These are phyloP conservation scores for Thunnus maccoyii DNA, from an alignment of 2,113 vertebrate species.

Conservation along the genomic window DNA sequence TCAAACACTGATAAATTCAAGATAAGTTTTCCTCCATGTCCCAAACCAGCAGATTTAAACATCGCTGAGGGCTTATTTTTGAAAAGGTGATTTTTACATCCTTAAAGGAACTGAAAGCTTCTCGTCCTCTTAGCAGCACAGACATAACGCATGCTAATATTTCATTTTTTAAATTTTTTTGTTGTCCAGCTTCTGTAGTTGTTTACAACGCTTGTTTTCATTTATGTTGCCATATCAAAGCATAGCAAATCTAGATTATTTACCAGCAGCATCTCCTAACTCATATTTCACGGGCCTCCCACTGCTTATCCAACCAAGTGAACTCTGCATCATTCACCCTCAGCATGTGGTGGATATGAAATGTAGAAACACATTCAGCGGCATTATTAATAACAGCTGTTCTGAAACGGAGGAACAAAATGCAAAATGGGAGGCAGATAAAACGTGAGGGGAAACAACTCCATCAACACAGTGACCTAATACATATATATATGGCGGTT, in stretches of 20 bases:
- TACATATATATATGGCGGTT: neutral
- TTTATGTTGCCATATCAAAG: constrained; percentile 48
- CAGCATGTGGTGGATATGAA: constrained; percentile 62
- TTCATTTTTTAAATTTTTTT: neutral
- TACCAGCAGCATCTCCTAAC: constrained; percentile 45
- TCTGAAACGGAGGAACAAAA: constrained; percentile 35
- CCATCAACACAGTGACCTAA: constrained; percentile 36
- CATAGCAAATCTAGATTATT: constrained; percentile 55
- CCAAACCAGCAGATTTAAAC: neutral
- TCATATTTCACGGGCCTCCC: constrained; percentile 54
- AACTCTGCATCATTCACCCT: constrained; percentile 62
- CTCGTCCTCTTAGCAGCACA: neutral
- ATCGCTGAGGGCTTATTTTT: neutral
- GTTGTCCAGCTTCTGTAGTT: constrained; percentile 36
- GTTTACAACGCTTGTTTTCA: constrained; percentile 38
- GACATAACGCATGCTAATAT: constrained; percentile 1
- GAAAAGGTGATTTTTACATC: neutral
- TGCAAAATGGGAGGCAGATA: constrained; percentile 26
- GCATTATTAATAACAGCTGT: constrained; percentile 63
- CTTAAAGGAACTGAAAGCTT: neutral
- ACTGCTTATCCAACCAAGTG: constrained; percentile 60
- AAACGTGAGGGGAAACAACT: constrained; percentile 14
- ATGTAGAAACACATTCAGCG: constrained; percentile 35
- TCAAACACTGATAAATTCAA: neutral
- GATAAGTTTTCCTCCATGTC: neutral